A percentile compares a stretch with the other conserved stretches of the same genome.
These are phyloP conservation scores for Leptinotarsa haldemani DNA, from an alignment of 2,888 invertebrate species.

Conservation along the genomic window DNA sequence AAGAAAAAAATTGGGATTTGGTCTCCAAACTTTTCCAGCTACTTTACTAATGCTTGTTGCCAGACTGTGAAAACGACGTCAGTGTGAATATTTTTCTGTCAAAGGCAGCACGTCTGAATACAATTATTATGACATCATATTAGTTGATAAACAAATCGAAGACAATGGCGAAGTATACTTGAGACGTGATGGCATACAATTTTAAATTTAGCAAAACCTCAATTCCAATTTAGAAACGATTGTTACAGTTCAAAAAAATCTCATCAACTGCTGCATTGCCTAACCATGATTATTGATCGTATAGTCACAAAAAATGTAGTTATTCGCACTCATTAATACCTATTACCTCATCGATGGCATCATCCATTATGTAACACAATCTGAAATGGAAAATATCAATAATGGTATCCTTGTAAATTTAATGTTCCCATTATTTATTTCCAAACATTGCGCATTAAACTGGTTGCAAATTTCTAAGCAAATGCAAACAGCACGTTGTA, in stretches of 20 bases:
- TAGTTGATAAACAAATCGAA: no score
- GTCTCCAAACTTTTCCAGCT: no score
- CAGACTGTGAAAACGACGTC: no score
- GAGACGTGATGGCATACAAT: no score
- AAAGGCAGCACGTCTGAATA: no score
- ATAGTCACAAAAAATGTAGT: background rate
- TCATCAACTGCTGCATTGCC: background rate
- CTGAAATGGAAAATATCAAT: background rate
- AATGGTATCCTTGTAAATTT: background rate
- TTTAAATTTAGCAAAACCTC: no score
- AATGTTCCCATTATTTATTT: background rate
- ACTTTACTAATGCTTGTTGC: no score
- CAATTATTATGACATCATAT: no score
- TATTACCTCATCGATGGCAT: background rate
- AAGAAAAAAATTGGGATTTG: no score
- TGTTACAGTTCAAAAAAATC: background rate
- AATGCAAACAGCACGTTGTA: background rate
- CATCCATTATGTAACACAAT: background rate
- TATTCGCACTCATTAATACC: background rate
- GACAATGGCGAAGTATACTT: no score
- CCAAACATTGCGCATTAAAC: background rate
- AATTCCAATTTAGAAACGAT: no score
- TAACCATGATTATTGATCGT: background rate
- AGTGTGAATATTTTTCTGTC: no score
- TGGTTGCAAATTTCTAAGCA: background rate